Evolutionary conservation across 2,113 vertebrate species (phyloP).

Genomic region (Psittacus erithacus): DNA sequence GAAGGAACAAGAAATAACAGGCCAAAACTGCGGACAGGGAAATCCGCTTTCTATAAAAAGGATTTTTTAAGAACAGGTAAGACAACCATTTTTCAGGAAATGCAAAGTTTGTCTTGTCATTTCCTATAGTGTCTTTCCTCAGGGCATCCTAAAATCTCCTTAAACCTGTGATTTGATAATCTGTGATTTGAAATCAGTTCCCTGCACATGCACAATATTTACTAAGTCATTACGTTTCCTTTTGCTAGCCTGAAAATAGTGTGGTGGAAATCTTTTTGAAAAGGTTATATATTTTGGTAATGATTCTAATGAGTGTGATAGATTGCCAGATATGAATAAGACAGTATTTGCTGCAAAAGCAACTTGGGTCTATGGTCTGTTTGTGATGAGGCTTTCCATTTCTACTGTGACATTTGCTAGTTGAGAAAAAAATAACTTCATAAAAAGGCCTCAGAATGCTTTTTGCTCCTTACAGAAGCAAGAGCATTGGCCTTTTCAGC

Average conservation of each 20-base stretch:
- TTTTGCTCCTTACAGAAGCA: background rate
- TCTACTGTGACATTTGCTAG: background rate
- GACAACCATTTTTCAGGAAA: constrained; percentile 8
- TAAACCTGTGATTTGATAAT: background rate
- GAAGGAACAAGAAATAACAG: background rate
- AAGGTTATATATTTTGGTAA: constrained; percentile 19
- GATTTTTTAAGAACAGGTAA: background rate
- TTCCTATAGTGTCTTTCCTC: background rate
- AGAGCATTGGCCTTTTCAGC: background rate
- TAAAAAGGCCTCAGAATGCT: background rate
- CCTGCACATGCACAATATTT: background rate
- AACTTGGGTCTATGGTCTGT: background rate
- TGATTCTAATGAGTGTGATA: constrained; percentile 15
- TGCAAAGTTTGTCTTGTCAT: background rate
- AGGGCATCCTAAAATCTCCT: background rate
- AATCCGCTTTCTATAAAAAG: background rate
- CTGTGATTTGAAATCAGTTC: background rate
- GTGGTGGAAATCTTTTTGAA: background rate
- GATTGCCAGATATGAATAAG: background rate
- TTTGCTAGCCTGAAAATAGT: background rate
- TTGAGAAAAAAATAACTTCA: background rate
- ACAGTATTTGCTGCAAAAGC: constrained; percentile 19
- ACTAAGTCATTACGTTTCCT: constrained; percentile 9
- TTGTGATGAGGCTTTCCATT: background rate
- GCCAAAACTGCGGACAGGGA: background rate